Conservation (phyloP, 2,888 invertebrate genomes). For the Cosmia pyralina region DNA sequence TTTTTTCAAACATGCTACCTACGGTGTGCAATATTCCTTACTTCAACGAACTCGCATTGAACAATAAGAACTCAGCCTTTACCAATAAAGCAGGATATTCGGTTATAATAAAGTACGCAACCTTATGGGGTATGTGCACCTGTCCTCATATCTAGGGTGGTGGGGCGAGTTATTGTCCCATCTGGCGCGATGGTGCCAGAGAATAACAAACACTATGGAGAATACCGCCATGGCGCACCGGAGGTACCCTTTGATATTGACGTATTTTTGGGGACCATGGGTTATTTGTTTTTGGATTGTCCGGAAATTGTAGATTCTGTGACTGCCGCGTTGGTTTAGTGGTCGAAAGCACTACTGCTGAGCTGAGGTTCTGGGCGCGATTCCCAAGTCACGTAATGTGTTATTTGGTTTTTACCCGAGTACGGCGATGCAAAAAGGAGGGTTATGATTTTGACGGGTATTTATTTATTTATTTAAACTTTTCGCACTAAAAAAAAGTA, state of each 20-base stretch:
- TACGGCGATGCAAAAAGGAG: no score
- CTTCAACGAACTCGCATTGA: not conserved
- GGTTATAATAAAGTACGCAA: conserved; percentile 46
- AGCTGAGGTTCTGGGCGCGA: not conserved
- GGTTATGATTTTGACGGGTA: no score
- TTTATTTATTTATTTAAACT: no score
- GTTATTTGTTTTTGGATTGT: conserved; percentile 39
- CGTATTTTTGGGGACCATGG: conserved; percentile 30
- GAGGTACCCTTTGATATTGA: conserved; percentile 47
- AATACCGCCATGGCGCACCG: conserved; percentile 30
- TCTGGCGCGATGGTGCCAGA: conserved; percentile 64
- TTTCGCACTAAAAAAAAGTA: no score
- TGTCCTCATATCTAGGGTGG: conserved; percentile 57
- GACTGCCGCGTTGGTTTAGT: not conserved
- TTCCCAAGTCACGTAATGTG: not conserved
- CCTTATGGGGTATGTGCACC: conserved; percentile 59
- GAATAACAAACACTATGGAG: conserved; percentile 57
- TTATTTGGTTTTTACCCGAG: not conserved
- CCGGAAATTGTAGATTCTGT: conserved; percentile 34
- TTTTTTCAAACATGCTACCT: not conserved
- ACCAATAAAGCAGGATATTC: conserved; percentile 38
- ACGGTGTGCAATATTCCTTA: not conserved
- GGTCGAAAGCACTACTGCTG: not conserved
- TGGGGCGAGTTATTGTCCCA: conserved; percentile 61
- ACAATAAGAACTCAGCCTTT: not conserved